These are phyloP conservation scores for Periophthalmodon schlosseri DNA, from an alignment of 2,113 vertebrate genomes.

Conservation along the genomic window DNA sequence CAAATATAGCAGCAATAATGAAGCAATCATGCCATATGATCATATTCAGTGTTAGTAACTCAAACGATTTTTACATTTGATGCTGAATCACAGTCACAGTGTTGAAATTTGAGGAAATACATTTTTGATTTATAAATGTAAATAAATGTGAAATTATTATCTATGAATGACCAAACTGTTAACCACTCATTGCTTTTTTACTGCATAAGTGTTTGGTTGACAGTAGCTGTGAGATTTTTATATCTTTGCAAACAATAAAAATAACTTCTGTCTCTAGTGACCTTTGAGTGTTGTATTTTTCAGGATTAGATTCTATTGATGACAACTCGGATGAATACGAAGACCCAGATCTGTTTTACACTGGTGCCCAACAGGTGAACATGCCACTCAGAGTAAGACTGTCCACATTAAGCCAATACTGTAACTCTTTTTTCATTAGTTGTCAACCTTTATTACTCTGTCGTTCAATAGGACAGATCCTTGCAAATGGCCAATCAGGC, in stretches of 20 bases:
- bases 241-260: not conserved
- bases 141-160: too few species aligned
- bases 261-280: not conserved
- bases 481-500: slow-evolving; percentile 44
- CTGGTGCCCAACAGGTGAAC: slow-evolving; percentile 35
- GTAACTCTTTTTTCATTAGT: not conserved
- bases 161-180: too few species aligned
- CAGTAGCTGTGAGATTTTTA: not conserved
- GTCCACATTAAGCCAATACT: not conserved
- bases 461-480: slow-evolving; percentile 62
- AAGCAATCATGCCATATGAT: not conserved
- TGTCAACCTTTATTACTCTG: slow-evolving; percentile 22
- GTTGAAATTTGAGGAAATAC: too few species aligned
- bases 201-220: too few species aligned
- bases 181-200: too few species aligned
- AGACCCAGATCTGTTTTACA: slow-evolving; percentile 40
- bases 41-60: not conserved
- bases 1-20: not conserved
- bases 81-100: too few species aligned
- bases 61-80: too few species aligned
- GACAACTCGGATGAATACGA: slow-evolving; percentile 70
- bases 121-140: too few species aligned
- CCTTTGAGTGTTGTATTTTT: not conserved
- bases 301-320: slow-evolving; percentile 41
- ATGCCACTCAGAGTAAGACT: slow-evolving; percentile 59